phyloP scores from a whole-genome alignment of 1,140 invertebrate species.

The Brachionus manjavacas region DNA sequence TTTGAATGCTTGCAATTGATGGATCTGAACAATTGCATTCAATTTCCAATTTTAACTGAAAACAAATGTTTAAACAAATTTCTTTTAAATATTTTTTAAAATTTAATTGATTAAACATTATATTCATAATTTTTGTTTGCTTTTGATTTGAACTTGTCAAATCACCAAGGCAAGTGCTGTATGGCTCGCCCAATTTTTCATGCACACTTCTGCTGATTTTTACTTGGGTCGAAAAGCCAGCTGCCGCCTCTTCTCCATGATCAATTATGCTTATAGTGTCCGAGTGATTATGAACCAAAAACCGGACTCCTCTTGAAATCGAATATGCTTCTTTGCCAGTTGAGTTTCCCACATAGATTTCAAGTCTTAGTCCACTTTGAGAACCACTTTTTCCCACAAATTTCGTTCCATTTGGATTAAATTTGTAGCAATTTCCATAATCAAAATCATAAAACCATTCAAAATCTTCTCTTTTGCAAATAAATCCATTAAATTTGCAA shows the following conservation, averaged over 20 bases:
- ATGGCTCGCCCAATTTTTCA: background rate
- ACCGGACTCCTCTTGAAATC: background rate
- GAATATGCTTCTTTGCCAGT: background rate
- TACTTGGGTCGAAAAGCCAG: background rate
- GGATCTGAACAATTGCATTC: constrained; percentile 20
- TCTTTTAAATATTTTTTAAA: background rate
- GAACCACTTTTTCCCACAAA: background rate
- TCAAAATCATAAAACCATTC: constrained; percentile 31
- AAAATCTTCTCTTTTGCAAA: background rate
- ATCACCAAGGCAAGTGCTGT: background rate
- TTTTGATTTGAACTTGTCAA: background rate
- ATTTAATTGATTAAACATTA: constrained; percentile 1
- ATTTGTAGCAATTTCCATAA: constrained; percentile 31
- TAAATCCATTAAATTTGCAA: background rate
- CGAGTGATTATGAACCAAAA: constrained; percentile 26
- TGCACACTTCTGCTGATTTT: background rate
- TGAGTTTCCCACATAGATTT: constrained; percentile 6
- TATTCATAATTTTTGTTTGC: background rate
- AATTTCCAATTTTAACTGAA: background rate
- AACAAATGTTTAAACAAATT: background rate
- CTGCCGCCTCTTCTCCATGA: background rate
- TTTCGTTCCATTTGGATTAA: background rate
- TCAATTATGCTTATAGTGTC: background rate
- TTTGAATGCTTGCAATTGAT: constrained; percentile 2
- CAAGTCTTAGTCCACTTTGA: background rate